These are phyloP conservation scores for Synanthedon formicaeformis DNA, from an alignment of 2,888 invertebrate species.

Conservation along the genomic window DNA sequence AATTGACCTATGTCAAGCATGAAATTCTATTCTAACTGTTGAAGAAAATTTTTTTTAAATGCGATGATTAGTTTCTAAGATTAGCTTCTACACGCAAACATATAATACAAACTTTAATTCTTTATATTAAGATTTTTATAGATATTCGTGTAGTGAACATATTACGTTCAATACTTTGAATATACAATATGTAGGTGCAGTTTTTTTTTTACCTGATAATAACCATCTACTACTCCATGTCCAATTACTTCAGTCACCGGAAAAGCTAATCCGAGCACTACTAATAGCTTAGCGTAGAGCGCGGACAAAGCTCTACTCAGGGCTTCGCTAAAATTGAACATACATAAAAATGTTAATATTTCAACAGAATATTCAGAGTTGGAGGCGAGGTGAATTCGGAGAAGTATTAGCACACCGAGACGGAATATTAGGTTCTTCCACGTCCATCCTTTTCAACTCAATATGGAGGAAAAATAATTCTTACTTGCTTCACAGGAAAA, in stretches of 20 bases:
- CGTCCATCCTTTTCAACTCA: neutral
- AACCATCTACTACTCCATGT: conserved; percentile 77
- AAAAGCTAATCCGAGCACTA: conserved; percentile 86
- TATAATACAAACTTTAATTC: too few relatives aligned
- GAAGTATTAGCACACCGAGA: too few relatives aligned
- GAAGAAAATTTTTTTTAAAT: too few relatives aligned
- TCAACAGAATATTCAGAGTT: too few relatives aligned
- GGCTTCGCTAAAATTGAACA: conserved; percentile 70
- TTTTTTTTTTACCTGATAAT: conserved; percentile 72
- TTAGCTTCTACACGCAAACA: too few relatives aligned
- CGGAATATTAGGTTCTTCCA: neutral
- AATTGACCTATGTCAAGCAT: too few relatives aligned
- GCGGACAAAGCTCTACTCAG: conserved; percentile 81
- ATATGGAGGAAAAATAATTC: neutral
- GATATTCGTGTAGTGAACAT: too few relatives aligned
- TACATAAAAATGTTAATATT: neutral
- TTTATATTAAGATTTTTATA: too few relatives aligned
- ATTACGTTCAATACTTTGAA: too few relatives aligned
- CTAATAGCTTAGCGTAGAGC: conserved; percentile 86
- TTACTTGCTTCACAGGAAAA: conserved; percentile 1
- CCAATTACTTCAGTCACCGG: conserved; percentile 90
- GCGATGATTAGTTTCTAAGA: too few relatives aligned
- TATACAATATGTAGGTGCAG: too few relatives aligned
- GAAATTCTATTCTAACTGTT: too few relatives aligned
- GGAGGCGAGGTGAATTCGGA: neutral